Evolutionary conservation across 2,113 vertebrate genomes (phyloP).

Genomic region (Parotia lawesii): DNA sequence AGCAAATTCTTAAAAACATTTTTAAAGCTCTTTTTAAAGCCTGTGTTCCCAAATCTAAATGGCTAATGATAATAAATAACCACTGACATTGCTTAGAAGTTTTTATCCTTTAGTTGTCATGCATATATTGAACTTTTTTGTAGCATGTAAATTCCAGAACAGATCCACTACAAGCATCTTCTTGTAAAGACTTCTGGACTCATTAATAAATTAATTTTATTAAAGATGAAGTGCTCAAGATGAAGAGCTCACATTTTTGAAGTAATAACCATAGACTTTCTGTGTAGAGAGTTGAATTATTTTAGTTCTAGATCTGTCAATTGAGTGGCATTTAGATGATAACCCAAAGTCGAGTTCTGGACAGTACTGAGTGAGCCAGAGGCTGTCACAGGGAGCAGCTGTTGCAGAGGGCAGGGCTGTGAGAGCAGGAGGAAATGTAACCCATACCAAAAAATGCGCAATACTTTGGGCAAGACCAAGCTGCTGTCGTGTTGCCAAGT

Average conservation of each 20-base stretch:
- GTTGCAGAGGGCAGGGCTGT: not conserved
- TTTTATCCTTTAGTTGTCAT: not conserved
- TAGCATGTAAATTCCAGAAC: not conserved
- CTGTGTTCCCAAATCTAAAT: not conserved
- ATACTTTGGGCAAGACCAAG: not conserved
- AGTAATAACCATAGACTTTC: not conserved
- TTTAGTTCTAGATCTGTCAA: not conserved
- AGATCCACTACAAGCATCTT: not conserved
- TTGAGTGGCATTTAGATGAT: not conserved
- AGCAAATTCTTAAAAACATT: not conserved
- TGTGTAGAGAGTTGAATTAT: not conserved
- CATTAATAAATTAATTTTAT: not conserved
- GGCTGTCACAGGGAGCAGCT: not conserved
- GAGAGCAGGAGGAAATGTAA: not conserved
- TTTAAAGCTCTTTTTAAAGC: not conserved
- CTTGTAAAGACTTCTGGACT: not conserved
- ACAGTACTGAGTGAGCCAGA: not conserved
- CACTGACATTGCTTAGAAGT: not conserved
- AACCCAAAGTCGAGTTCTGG: not conserved
- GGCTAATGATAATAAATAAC: not conserved
- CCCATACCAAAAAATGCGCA: rapidly evolving
- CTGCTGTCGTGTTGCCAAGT: not conserved
- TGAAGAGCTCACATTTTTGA: not conserved
- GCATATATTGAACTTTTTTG: not conserved
- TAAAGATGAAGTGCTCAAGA: not conserved